Evolutionary conservation across 2,113 vertebrate genomes (phyloP).

Genomic region (Rana temporaria): DNA sequence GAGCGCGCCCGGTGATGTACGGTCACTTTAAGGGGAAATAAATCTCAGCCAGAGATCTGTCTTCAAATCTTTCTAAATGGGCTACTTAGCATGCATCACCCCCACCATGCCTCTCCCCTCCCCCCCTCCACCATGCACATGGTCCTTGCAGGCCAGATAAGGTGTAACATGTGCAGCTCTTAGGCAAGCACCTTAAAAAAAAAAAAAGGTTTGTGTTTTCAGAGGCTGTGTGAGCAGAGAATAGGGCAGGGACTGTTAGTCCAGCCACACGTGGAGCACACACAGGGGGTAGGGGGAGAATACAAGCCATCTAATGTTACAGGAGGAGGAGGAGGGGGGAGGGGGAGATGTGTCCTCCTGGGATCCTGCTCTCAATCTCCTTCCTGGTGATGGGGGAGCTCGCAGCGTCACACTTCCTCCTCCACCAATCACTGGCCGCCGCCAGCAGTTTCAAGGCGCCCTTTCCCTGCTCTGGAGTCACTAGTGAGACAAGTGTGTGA

Average conservation of each 20-base stretch:
- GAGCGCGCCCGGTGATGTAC: too few relatives aligned
- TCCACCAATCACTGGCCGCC: constrained; percentile 21
- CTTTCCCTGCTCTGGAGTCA: constrained; percentile 21
- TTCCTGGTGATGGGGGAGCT: constrained; percentile 53
- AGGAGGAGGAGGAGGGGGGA: constrained; percentile 30
- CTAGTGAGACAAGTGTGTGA: constrained; percentile 30
- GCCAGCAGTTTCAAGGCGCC: constrained; percentile 44
- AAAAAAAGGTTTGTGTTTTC: constrained; percentile 3
- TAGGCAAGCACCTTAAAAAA: not conserved
- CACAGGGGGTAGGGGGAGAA: constrained; percentile 30
- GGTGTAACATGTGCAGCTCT: constrained; percentile 1
- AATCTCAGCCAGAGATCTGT: too few relatives aligned
- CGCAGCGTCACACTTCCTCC: constrained; percentile 26
- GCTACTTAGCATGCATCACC: too few relatives aligned
- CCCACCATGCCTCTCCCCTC: too few relatives aligned
- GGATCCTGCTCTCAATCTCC: constrained; percentile 50
- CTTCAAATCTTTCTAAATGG: too few relatives aligned
- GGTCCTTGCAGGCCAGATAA: not conserved
- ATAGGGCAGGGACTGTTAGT: constrained; percentile 51
- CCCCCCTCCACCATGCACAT: not conserved
- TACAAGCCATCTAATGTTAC: constrained; percentile 52
- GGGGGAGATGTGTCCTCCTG: constrained; percentile 47
- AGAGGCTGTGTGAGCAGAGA: constrained; percentile 15
- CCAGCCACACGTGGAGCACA: constrained; percentile 45
- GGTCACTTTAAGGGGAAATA: too few relatives aligned